Evolutionary conservation across 2,797 vertebrate species (phyloP).

Genomic region (Austrolebias charrua): DNA sequence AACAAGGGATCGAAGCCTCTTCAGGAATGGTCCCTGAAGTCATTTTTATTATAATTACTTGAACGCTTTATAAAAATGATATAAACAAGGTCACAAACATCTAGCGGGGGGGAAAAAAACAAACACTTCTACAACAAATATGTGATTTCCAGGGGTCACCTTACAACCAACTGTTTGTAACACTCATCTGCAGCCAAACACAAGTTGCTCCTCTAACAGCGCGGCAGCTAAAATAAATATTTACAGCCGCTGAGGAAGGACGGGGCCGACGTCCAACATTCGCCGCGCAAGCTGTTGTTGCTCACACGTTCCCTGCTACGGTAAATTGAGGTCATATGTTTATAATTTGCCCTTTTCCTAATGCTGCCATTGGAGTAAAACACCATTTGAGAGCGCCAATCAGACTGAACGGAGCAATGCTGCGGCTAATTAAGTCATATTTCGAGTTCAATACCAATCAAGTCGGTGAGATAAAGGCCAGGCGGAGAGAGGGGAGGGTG

Average conservation of each 20-base stretch:
- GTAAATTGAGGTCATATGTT: slow-evolving; percentile 64
- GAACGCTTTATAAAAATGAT: not conserved
- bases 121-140: slow-evolving; percentile 39
- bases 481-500: slow-evolving; percentile 33
- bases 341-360: slow-evolving; percentile 68
- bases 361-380: slow-evolving; percentile 65
- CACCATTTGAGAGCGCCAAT: slow-evolving; percentile 71
- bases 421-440: slow-evolving; percentile 78
- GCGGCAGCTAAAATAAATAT: slow-evolving; percentile 60
- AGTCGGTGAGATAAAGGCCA: slow-evolving; percentile 69
- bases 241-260: slow-evolving; percentile 58
- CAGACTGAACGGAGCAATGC: slow-evolving; percentile 63
- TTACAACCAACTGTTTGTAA: slow-evolving; percentile 43
- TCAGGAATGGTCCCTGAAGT: not conserved
- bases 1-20: not conserved
- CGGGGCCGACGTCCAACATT: slow-evolving; percentile 43
- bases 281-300: slow-evolving; percentile 43
- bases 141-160: slow-evolving; percentile 48
- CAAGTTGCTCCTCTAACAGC: slow-evolving; percentile 46
- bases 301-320: slow-evolving; percentile 40
- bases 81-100: not conserved
- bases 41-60: not conserved
- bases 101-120: not conserved
- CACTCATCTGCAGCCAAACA: slow-evolving; percentile 42
- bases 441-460: slow-evolving; percentile 77